These are phyloP conservation scores for Paramuricea clavata DNA, from an alignment of 92 coral and sea anemone genomes.

Conservation along the genomic window DNA sequence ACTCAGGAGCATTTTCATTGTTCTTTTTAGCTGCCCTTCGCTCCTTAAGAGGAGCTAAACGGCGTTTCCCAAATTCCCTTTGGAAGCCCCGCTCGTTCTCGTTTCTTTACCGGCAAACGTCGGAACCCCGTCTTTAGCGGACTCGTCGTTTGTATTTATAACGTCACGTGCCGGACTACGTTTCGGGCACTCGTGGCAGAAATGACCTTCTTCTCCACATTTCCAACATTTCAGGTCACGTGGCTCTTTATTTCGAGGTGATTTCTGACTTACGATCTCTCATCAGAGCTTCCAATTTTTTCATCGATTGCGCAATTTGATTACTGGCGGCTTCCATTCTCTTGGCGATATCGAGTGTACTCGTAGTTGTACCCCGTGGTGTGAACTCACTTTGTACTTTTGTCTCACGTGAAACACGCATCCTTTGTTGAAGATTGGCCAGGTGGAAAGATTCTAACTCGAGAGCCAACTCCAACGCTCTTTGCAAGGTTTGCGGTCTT, in stretches of 20 bases:
- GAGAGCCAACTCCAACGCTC: constrained; percentile 56
- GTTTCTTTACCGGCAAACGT: neutral
- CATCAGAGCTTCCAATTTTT: neutral
- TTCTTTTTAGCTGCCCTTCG: constrained; percentile 36
- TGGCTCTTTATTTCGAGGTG: neutral
- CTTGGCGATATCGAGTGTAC: constrained; percentile 19
- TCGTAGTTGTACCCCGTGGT: neutral
- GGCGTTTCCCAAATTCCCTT: constrained; percentile 14
- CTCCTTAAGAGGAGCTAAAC: constrained; percentile 39
- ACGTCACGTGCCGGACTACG: too few relatives aligned
- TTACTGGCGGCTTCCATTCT: neutral
- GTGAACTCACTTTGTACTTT: neutral
- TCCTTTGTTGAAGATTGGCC: constrained; percentile 50
- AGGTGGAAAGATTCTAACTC: constrained; percentile 64
- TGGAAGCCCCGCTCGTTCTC: neutral
- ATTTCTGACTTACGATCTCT: neutral
- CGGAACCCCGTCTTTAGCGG: neutral
- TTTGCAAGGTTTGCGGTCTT: constrained; percentile 55
- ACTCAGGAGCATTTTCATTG: constrained; percentile 21
- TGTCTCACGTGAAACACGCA: neutral
- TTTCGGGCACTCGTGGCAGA: neutral
- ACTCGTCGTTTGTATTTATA: too few relatives aligned
- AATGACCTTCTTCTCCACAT: neutral
- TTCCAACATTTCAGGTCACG: neutral
- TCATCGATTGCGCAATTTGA: neutral